Conservation (phyloP, 1,140 invertebrate species). For the Intoshia linei region DNA sequence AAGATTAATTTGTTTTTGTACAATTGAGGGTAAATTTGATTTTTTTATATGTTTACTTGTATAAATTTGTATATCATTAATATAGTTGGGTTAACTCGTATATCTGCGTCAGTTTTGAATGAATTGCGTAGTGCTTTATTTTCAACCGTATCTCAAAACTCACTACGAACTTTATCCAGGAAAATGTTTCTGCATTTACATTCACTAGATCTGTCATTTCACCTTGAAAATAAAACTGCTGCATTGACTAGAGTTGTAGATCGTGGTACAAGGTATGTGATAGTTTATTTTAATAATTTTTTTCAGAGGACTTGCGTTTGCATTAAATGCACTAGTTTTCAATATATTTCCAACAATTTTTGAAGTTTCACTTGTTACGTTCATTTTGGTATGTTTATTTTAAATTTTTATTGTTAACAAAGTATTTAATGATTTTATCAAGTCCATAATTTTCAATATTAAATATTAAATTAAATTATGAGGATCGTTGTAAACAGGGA, state of each 20-base stretch:
- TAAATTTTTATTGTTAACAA: neutral
- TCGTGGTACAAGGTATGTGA: slow-evolving; percentile 24
- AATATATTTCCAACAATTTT: slow-evolving; percentile 81
- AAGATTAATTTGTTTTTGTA: neutral
- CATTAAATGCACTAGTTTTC: slow-evolving; percentile 72
- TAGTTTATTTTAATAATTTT: slow-evolving; percentile 6
- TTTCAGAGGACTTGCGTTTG: slow-evolving; percentile 71
- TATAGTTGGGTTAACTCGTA: slow-evolving; percentile 61
- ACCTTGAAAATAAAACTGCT: slow-evolving; percentile 66
- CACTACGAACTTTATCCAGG: slow-evolving; percentile 59
- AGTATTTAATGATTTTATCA: neutral
- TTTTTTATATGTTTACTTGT: neutral
- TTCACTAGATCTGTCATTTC: slow-evolving; percentile 66
- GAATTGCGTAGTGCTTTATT: slow-evolving; percentile 88
- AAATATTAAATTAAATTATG: neutral
- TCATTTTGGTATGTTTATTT: slow-evolving; percentile 38
- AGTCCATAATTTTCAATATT: neutral
- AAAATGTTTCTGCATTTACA: slow-evolving; percentile 91
- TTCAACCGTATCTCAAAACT: slow-evolving; percentile 81
- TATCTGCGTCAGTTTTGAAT: slow-evolving; percentile 56
- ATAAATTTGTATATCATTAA: slow-evolving; percentile 7
- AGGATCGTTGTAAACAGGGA: neutral
- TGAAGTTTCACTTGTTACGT: slow-evolving; percentile 56
- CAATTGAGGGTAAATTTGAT: neutral
- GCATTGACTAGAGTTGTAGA: slow-evolving; percentile 38